Conservation (phyloP, 2,888 invertebrate species). For the Diadegma fenestrale region DNA sequence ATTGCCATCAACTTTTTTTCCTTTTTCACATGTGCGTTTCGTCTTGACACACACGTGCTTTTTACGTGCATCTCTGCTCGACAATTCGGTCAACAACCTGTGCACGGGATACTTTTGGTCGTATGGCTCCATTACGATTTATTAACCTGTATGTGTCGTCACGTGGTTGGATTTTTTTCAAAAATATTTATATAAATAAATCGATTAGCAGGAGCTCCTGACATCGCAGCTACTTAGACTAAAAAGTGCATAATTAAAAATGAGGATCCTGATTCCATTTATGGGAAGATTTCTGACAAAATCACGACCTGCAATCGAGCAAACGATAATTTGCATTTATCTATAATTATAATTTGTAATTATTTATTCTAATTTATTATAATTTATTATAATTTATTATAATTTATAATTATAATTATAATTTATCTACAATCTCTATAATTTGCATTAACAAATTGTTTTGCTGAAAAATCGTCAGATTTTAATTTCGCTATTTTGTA, state of each 20-base stretch:
- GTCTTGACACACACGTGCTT: slow-evolving; percentile 75
- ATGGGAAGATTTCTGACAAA: neutral
- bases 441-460: too few relatives aligned
- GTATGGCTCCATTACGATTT: neutral
- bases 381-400: too few relatives aligned
- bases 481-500: too few relatives aligned
- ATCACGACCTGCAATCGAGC: neutral
- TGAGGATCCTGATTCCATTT: neutral
- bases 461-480: too few relatives aligned
- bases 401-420: too few relatives aligned
- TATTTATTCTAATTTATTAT: too few relatives aligned
- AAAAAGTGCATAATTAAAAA: neutral
- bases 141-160: neutral
- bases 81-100: slow-evolving; percentile 13
- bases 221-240: neutral
- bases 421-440: too few relatives aligned
- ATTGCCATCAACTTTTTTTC: neutral
- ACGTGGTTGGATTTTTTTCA: neutral
- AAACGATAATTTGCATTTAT: neutral
- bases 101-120: neutral
- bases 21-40: slow-evolving; percentile 70
- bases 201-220: neutral
- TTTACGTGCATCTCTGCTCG: slow-evolving; percentile 71
- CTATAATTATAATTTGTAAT: too few relatives aligned
- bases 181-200: neutral